Evolutionary conservation across 2,888 invertebrate species (phyloP).

Genomic region (Panopea generosa): DNA sequence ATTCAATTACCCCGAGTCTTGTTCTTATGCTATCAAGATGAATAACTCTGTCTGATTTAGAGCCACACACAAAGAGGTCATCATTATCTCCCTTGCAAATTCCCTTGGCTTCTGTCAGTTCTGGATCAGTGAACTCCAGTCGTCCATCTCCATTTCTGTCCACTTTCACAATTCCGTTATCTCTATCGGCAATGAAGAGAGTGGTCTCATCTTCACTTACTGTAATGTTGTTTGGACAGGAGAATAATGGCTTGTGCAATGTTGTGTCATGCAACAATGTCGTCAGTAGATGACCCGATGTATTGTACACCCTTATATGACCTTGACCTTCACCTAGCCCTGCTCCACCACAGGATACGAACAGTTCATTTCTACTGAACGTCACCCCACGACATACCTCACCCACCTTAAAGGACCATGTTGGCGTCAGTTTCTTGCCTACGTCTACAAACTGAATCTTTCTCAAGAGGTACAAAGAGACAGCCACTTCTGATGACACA

Average conservation of each 20-base stretch:
- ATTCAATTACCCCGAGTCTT: not conserved
- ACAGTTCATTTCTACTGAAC: slow-evolving; percentile 6
- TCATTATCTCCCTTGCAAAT: not conserved
- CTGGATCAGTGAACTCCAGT: not conserved
- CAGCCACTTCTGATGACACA: slow-evolving; percentile 10
- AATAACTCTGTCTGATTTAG: not conserved
- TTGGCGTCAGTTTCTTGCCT: not conserved
- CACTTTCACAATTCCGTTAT: slow-evolving; percentile 6
- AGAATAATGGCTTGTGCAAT: slow-evolving; percentile 17
- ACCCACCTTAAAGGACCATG: slow-evolving; percentile 22
- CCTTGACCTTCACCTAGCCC: slow-evolving; percentile 26
- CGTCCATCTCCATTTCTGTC: slow-evolving; percentile 1
- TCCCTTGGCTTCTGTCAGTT: slow-evolving; percentile 1
- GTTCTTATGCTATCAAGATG: not conserved
- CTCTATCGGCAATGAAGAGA: slow-evolving; percentile 17
- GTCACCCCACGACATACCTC: slow-evolving; percentile 26
- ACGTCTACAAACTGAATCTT: slow-evolving; percentile 29
- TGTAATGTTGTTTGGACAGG: slow-evolving; percentile 26
- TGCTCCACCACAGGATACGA: slow-evolving; percentile 29
- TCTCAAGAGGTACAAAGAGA: slow-evolving; percentile 12
- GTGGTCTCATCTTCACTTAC: not conserved
- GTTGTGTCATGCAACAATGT: not conserved
- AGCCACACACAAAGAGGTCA: not conserved
- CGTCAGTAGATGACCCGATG: slow-evolving; percentile 10
- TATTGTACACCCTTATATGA: slow-evolving; percentile 20